Percentiles rank a stretch among this genome's conserved stretches.
Evolutionary conservation across 37 sponge, comb jelly and placozoan genomes (phyloP).

Genomic region (Ianthella basta): DNA sequence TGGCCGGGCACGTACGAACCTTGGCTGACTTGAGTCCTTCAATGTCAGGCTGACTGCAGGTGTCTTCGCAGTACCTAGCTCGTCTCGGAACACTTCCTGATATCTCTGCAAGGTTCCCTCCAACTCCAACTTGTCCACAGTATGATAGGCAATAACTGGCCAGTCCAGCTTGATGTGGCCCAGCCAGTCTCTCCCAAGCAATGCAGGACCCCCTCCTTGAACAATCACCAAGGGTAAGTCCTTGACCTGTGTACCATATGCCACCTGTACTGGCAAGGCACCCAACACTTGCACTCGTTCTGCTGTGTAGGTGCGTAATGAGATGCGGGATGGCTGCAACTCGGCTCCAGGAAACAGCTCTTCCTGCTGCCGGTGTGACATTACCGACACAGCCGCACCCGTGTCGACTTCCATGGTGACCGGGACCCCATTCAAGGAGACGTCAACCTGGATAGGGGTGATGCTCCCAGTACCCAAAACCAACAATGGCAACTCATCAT

Average conservation of each 20-base stretch:
- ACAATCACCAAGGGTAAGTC: background rate
- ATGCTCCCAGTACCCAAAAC: background rate
- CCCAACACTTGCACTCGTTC: background rate
- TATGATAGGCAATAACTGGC: background rate
- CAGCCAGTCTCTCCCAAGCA: background rate
- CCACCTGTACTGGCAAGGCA: background rate
- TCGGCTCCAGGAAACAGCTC: background rate
- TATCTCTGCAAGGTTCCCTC: background rate
- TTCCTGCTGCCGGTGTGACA: background rate
- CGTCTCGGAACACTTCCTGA: conserved; percentile 34
- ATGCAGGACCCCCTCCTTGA: background rate
- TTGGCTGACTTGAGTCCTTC: background rate
- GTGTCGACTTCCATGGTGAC: conserved; percentile 19
- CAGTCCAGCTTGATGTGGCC: background rate
- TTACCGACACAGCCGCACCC: background rate
- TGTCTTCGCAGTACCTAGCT: conserved; percentile 33
- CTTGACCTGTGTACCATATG: background rate
- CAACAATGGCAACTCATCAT: background rate
- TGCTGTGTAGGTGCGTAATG: background rate
- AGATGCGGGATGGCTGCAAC: background rate
- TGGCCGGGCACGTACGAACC: conserved; percentile 1
- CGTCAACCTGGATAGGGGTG: background rate
- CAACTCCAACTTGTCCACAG: background rate
- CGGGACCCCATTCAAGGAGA: background rate
- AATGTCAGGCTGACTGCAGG: conserved; percentile 24